phyloP scores from a whole-genome alignment of 2,113 vertebrate genomes.

The Gymnocephalus cernua region DNA sequence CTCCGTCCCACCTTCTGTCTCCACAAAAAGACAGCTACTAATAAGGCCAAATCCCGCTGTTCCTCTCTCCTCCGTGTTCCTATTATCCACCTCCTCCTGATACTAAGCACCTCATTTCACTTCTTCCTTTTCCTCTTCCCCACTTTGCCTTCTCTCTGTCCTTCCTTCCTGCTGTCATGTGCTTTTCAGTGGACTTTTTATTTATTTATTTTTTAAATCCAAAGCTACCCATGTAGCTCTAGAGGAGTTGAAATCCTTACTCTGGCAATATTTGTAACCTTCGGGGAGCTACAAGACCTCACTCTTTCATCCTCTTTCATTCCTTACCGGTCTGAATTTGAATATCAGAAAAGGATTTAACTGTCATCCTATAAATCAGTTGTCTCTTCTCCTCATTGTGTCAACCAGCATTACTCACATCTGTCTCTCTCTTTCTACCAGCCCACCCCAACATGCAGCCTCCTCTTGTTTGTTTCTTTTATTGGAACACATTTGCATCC shows the following conservation, averaged over 20 bases:
- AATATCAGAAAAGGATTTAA: conserved; percentile 36
- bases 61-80: conserved; percentile 49
- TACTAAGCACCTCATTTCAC: conserved; percentile 41
- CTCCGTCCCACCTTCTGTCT: background rate
- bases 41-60: conserved; percentile 48
- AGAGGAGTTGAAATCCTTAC: conserved; percentile 23
- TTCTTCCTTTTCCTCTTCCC: conserved; percentile 27
- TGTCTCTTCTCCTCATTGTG: conserved; percentile 3
- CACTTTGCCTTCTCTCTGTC: background rate
- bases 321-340: conserved; percentile 42
- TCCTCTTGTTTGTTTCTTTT: conserved; percentile 55
- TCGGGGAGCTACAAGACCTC: conserved; percentile 20
- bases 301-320: conserved; percentile 7
- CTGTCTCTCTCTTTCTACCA: conserved; percentile 11
- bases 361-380: conserved; percentile 31
- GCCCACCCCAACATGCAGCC: conserved; percentile 6
- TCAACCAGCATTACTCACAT: conserved; percentile 17
- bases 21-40: conserved; percentile 27
- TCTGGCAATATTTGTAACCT: conserved; percentile 7
- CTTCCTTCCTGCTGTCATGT: conserved; percentile 24
- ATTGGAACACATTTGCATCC: conserved; percentile 69
- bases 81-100: conserved; percentile 54
- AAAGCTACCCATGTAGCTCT: conserved; percentile 1
- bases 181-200: conserved; percentile 2
- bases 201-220: background rate